These are phyloP conservation scores for Ceryle rudis DNA, from an alignment of 2,797 vertebrate species.

Conservation along the genomic window DNA sequence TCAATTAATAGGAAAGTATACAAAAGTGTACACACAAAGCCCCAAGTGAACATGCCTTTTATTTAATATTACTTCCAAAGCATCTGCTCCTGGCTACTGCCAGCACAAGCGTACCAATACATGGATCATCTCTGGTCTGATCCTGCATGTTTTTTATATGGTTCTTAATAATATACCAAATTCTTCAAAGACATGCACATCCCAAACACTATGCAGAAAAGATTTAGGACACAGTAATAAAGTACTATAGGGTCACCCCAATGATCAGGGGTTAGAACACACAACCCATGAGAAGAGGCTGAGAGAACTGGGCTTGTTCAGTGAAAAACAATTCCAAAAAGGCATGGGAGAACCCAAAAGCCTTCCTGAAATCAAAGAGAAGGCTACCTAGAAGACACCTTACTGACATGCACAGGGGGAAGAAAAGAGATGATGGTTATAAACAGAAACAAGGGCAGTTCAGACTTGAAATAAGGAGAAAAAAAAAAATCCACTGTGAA, in stretches of 20 bases:
- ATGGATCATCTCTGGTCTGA: background rate
- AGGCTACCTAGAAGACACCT: background rate
- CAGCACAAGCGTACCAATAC: background rate
- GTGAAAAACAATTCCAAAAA: background rate
- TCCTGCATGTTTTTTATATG: background rate
- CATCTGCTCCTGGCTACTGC: background rate
- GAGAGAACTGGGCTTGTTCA: background rate
- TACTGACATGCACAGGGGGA: rapidly evolving
- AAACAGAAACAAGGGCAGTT: background rate
- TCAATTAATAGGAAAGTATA: background rate
- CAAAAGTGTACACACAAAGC: background rate
- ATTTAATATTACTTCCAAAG: background rate
- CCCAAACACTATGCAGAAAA: background rate
- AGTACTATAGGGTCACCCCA: background rate
- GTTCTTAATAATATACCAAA: background rate
- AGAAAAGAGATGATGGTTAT: background rate
- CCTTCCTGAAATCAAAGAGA: background rate
- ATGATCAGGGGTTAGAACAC: background rate
- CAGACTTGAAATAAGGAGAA: background rate
- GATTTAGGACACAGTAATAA: background rate
- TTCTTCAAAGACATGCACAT: background rate
- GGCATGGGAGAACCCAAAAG: background rate
- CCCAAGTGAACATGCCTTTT: background rate
- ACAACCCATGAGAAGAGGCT: background rate
- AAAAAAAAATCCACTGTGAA: background rate